phyloP scores from a whole-genome alignment of 1,140 invertebrate genomes.

The Drosophila murphyi region DNA sequence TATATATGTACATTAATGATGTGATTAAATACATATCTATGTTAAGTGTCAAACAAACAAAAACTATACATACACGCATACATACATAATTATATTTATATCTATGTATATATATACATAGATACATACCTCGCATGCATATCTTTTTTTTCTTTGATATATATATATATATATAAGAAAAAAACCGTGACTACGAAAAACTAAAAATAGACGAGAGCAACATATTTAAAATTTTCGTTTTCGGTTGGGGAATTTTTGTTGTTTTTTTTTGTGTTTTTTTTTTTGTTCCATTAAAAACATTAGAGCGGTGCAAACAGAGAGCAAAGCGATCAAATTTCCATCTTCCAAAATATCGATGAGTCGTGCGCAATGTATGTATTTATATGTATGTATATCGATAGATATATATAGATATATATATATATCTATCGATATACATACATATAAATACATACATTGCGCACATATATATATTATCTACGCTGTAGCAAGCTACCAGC shows the following conservation, averaged over 20 bases:
- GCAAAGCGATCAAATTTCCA: conserved; percentile 67
- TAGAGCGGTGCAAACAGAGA: conserved; percentile 39
- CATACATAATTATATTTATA: conserved; percentile 23
- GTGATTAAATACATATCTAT: neutral
- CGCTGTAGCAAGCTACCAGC: neutral
- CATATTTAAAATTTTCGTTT: conserved; percentile 61
- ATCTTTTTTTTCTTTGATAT: conserved; percentile 15
- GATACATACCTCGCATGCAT: conserved; percentile 6
- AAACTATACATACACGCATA: conserved; percentile 4
- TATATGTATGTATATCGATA: neutral
- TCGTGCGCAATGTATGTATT: conserved; percentile 55
- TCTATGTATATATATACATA: conserved; percentile 29
- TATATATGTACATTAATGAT: neutral
- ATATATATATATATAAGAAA: conserved; percentile 28
- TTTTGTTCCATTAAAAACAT: conserved; percentile 63
- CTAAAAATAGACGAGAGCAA: conserved; percentile 72
- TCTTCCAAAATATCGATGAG: conserved; percentile 66
- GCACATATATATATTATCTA: too few species aligned
- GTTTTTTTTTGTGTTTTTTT: too few species aligned
- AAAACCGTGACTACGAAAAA: conserved; percentile 61
- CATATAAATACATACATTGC: too few species aligned
- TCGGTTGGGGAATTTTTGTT: conserved; percentile 23
- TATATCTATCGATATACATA: too few species aligned
- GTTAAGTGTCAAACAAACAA: neutral
- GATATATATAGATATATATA: neutral